Evolutionary conservation across 2,797 vertebrate species (phyloP).

Genomic region (Takifugu rubripes): DNA sequence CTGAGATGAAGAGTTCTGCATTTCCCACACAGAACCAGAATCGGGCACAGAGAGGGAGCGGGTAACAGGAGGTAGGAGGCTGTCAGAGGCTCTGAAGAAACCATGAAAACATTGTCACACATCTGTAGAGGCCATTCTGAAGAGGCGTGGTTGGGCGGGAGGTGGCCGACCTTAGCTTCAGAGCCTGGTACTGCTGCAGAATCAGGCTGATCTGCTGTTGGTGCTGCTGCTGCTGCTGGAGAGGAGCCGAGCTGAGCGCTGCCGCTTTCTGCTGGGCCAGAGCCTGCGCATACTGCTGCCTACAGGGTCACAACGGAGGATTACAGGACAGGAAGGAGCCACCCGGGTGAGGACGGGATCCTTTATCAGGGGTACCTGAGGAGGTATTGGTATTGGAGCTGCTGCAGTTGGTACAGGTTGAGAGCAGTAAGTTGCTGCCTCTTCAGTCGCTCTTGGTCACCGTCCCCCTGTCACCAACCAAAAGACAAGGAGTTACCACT

Average conservation of each 20-base stretch:
- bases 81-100: constrained; percentile 71
- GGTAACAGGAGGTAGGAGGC: constrained; percentile 85
- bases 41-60: constrained; percentile 91
- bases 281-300: constrained; percentile 95
- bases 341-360: too few relatives aligned
- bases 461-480: constrained; percentile 76
- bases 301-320: constrained; percentile 35
- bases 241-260: constrained; percentile 79
- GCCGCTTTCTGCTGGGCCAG: constrained; percentile 92
- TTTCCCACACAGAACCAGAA: constrained; percentile 95
- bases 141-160: background rate
- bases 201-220: constrained; percentile 93
- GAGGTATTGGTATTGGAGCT: constrained; percentile 92
- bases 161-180: constrained; percentile 86
- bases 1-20: constrained; percentile 87
- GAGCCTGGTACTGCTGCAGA: constrained; percentile 90
- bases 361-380: constrained; percentile 79
- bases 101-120: background rate
- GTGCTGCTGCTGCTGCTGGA: constrained; percentile 95
- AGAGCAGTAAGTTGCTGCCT: constrained; percentile 91
- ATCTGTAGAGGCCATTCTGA: too few relatives aligned
- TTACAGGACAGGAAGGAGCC: background rate
- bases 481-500: background rate
- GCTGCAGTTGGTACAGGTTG: constrained; percentile 94
- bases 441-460: constrained; percentile 92